Evolutionary conservation across 2,797 vertebrate species (phyloP), one percentile per base, ranked within the genome.

Genomic region (Myotis findleyi): DNA sequence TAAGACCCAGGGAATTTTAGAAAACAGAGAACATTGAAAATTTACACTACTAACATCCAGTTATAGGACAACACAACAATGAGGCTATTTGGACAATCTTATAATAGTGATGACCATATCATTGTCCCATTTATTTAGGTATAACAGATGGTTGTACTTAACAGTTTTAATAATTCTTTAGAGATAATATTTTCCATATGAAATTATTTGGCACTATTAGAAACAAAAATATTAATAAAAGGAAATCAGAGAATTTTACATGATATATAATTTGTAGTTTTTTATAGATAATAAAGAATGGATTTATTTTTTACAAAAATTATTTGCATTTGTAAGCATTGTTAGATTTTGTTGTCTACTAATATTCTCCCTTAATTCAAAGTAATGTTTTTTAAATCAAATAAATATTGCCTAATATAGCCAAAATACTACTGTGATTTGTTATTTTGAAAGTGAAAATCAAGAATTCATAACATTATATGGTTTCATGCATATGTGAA

Each of bases 121-220:
- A 18, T 21, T 73, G 17, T 66, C 87, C 33, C 25, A 77, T 47
- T 96, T 41, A 72, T 49, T 87, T 87, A 75, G 71, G 10, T 93
- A 33, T 27, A 89, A 55, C 41, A 57, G 7, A 38, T 88, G 25
- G 5, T 13, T 73, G 7, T 2, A 95, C 5, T 73, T 89, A 72
- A 82, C 10, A 75, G 10, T 66, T 27, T 80, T 75, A 82, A 83
- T 38, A 41, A 41, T 84, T 84, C 25, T 79, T 94, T 81, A 73
- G 5, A 91, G 11, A 68, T 62, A 57, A 36, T 68, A 57, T 47
- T 92, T 75, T 90, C 77, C 27, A 89, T 41, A 4, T 93, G 38
- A 55, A 75, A 77, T 95, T 94, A 13, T 59, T 96, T 84, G 9
- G 27, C 77, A 79, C 14, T 91, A 27, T 92, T 36, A 57, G 75